Base-by-base conservation (phyloP, 1,140 invertebrate genomes). In the Formica selysi region DNA sequence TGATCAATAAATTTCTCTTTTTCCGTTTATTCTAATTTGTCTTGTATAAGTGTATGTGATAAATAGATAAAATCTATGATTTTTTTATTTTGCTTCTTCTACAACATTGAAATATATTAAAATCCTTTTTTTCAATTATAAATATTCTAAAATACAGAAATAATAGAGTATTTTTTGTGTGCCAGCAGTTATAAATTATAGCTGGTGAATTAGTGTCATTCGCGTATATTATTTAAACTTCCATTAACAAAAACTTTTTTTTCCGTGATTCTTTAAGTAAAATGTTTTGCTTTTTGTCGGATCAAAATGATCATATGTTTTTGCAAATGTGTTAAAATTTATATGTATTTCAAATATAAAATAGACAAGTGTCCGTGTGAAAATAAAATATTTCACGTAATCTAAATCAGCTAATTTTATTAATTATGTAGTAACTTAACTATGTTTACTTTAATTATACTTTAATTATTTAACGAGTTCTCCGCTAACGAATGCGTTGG, bases 381-480 rank as follows among this genome's bases (percentile, higher is more conserved):
- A n/a, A 51, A 38, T 6, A 19, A n/a, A 38, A 51, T 51, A 51
- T 67, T 16, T 51, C 29, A 29, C n/a, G 29, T 32, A 32, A 65
- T 48, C 41, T 36, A 44, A 70, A 29, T 26, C 8, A 38, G 16
- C 32, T 80, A 54, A 51, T 54, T 65, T 78, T 70, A 80, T 78
- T 70, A 80, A 57, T 54, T 38, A 29, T 16, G 13, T n/a, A 70
- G 8, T 41, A 44, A 78, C 38, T 70, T n/a, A 29, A 19, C n/a
- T 51, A 44, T 54, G 11, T 79, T 67, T 44, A 11, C 29, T 51
- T 57, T 57, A 70, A 70, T 54, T 71, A 81, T 44, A 22, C 13
- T 61, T 80, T 48, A 83, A 83, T 48, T 73, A 19, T 62, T 36
- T 57, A 54, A 70, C 32, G 54, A 36, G 68, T 13, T 26, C n/a